Evolutionary conservation across 1,140 invertebrate species (phyloP), one percentile per base, ranked within the genome.

Genomic region (Oedothorax gibbosus): DNA sequence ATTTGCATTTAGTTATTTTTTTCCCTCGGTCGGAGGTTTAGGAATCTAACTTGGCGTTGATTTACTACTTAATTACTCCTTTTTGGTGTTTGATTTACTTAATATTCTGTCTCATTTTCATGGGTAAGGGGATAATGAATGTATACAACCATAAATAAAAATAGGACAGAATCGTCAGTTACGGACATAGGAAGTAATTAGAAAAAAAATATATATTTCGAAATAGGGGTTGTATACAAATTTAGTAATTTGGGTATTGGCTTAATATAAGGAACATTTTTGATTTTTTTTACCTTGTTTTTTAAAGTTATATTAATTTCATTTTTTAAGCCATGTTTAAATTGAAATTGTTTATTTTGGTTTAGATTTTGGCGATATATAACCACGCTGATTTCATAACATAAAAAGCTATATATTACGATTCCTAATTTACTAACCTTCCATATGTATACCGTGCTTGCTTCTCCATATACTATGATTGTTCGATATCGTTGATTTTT

Each of bases 21-120:
- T 60, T 60, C 8, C 20, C 65, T 68, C 15, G 21, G 21, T 68
- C 69, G 49, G 51, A 50, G 69, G 72, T 21, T 57, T 14, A 35
- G 35, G 35, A 35, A 35, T 35, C 35, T 5, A 49, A 35, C 54
- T 75, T 11, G 15, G 54, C 72, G 21, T 75, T 75, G 72, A 75
- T 75, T 75, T 75, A 75, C 72, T 75, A 75, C 72, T 56, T 75
- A 75, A 75, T 75, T 75, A 75, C 72, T 21, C 35, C 54, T 75
- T 75, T 57, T 53, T 14, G 72, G 54, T 75, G 18, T 18, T 50
- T 73, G 56, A 20, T 57, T 75, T 75, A 57, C 54, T 35, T 57
- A 56, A 57, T 57, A 57, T 75, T 57, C 20, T 57, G 56, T 18
- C n/a, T 75, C 72, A 4, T 57, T 57, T 75, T 75, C 56, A 51